Evolutionary conservation across 2,113 vertebrate species (phyloP).

Genomic region (Dicrurus megarhynchus): DNA sequence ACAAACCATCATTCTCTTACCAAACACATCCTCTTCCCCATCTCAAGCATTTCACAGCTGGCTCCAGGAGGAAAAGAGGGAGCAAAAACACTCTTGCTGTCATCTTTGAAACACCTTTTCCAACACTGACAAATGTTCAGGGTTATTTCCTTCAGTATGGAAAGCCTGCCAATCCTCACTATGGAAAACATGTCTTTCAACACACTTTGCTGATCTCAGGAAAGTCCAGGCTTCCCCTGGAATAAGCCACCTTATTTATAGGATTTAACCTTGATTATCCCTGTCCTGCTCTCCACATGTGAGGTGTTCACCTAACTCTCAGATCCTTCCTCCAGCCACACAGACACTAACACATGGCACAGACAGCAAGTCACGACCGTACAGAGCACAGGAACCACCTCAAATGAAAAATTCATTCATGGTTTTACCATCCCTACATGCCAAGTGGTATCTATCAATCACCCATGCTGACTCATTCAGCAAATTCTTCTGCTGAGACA

Average conservation of each 20-base stretch:
- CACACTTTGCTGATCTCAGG: not conserved
- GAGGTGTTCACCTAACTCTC: not conserved
- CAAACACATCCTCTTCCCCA: not conserved
- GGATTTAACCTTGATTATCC: not conserved
- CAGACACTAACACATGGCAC: too few relatives aligned
- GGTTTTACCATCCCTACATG: not conserved
- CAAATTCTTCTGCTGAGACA: not conserved
- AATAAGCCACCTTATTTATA: not conserved
- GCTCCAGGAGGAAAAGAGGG: not conserved
- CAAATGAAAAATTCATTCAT: not conserved
- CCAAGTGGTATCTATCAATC: not conserved
- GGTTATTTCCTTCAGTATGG: not conserved
- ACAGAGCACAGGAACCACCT: not conserved
- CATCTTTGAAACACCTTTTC: not conserved
- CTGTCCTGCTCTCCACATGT: not conserved
- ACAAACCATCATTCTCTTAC: rapidly evolving
- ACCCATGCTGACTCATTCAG: not conserved
- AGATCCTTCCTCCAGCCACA: not conserved
- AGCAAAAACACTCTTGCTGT: rapidly evolving
- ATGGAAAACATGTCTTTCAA: not conserved
- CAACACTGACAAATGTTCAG: not conserved
- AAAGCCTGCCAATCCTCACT: not conserved
- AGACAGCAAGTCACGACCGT: rapidly evolving
- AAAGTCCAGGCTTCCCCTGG: not conserved
- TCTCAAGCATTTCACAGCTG: not conserved